Evolutionary conservation across 1,140 invertebrate species (phyloP).

Genomic region (Anoplophora glabripennis): DNA sequence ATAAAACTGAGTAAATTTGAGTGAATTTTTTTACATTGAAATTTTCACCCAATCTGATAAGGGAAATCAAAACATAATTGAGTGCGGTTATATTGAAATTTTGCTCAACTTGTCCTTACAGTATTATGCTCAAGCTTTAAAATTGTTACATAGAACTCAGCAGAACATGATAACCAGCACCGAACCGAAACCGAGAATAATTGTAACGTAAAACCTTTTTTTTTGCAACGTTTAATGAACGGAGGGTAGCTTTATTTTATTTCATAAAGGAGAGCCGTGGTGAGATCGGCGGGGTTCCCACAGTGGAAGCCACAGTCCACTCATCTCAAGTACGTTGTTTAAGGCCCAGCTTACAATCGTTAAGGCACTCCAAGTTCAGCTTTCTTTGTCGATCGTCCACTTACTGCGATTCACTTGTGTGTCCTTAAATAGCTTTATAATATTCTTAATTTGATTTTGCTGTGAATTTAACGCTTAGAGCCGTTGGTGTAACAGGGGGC

Average conservation of each 20-base stretch:
- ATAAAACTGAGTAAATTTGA: no score
- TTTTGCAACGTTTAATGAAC: background rate
- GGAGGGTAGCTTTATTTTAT: conserved; percentile 17
- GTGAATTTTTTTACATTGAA: no score
- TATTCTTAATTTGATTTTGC: conserved; percentile 28
- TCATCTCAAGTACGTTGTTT: conserved; percentile 26
- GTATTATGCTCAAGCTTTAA: background rate
- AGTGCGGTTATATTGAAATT: background rate
- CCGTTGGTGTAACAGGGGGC: background rate
- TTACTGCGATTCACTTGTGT: conserved; percentile 26
- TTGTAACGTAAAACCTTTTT: background rate
- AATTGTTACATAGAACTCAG: no score
- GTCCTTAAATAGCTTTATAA: conserved; percentile 31
- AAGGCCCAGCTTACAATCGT: conserved; percentile 21
- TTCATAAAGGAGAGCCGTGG: conserved; percentile 18
- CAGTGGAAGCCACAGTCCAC: conserved; percentile 31
- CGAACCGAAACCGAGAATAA: background rate
- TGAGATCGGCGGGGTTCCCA: conserved; percentile 27
- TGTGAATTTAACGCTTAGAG: conserved; percentile 17
- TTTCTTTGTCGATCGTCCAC: conserved; percentile 32
- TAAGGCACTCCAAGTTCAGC: conserved; percentile 26
- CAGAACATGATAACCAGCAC: background rate
- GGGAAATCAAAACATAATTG: no score
- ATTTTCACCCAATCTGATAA: no score
- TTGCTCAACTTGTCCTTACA: background rate